phyloP scores from a whole-genome alignment of 2,888 invertebrate genomes.

The Venustoraphidia nigricollis region DNA sequence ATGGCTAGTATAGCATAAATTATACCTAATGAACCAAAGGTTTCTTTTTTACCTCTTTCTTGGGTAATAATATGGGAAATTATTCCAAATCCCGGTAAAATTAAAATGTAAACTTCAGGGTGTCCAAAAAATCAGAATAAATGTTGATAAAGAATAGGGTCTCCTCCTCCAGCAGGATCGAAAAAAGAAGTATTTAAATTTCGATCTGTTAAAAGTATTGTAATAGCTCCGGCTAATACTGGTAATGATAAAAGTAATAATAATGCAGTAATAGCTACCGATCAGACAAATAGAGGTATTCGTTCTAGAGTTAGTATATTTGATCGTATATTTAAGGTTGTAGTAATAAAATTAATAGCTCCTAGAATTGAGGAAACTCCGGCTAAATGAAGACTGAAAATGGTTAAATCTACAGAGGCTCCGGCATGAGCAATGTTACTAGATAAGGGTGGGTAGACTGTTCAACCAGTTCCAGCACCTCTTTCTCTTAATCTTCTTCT shows the following conservation, averaged over 20 bases:
- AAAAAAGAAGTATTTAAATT: conserved; percentile 71
- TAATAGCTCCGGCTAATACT: conserved; percentile 65
- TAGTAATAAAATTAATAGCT: conserved; percentile 66
- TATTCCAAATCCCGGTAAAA: conserved; percentile 69
- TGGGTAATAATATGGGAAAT: conserved; percentile 63
- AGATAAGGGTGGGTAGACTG: conserved; percentile 57
- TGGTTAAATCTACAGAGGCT: conserved; percentile 55
- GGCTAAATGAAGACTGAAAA: conserved; percentile 62
- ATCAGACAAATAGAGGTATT: conserved; percentile 59
- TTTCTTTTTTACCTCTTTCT: conserved; percentile 60
- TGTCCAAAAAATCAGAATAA: conserved; percentile 82
- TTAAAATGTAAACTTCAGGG: conserved; percentile 76
- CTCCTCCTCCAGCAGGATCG: conserved; percentile 65
- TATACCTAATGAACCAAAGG: conserved; percentile 57
- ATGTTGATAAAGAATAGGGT: conserved; percentile 68
- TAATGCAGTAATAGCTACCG: conserved; percentile 49
- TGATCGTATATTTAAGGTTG: conserved; percentile 55
- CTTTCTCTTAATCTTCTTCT: conserved; percentile 47
- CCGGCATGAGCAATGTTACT: conserved; percentile 46
- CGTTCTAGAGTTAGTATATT: conserved; percentile 42
- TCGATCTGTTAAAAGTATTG: conserved; percentile 63
- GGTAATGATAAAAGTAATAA: conserved; percentile 53
- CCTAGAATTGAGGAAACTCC: conserved; percentile 60
- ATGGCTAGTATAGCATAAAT: conserved; percentile 74
- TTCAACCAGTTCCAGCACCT: conserved; percentile 66